These are phyloP conservation scores for Saccostrea echinata DNA, from an alignment of 1,140 invertebrate species.

Conservation along the genomic window DNA sequence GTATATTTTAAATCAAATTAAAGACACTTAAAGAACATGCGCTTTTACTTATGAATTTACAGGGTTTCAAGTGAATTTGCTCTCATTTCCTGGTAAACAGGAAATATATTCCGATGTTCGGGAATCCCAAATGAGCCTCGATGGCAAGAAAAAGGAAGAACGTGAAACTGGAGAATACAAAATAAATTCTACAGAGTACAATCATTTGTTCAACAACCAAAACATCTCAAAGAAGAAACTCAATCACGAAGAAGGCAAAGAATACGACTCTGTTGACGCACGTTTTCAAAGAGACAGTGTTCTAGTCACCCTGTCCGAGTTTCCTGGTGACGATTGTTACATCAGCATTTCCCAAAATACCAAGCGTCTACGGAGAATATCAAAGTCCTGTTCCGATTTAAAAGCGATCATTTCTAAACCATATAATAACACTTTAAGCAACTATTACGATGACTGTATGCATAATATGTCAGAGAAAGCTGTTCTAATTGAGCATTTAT, in stretches of 20 bases:
- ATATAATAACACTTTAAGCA: neutral
- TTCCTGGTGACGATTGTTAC: neutral
- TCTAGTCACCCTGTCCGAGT: neutral
- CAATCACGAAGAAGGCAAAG: neutral
- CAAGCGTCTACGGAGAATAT: neutral
- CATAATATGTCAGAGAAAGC: neutral
- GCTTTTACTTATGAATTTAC: neutral
- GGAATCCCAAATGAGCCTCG: neutral
- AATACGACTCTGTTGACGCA: neutral
- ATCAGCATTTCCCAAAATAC: neutral
- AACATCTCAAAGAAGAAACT: neutral
- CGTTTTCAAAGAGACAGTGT: neutral
- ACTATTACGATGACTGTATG: neutral
- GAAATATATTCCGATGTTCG: neutral
- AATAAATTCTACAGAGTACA: neutral
- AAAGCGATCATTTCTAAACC: neutral
- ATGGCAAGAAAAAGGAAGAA: neutral
- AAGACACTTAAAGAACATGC: neutral
- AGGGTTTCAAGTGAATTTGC: neutral
- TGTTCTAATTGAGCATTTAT: constrained; percentile 3
- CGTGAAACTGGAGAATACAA: neutral
- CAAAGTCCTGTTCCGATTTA: neutral
- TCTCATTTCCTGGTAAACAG: neutral
- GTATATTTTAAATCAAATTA: neutral
- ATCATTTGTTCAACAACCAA: neutral